Conservation (phyloP, 2,888 invertebrate genomes). For the Criorhina ranunculi region DNA sequence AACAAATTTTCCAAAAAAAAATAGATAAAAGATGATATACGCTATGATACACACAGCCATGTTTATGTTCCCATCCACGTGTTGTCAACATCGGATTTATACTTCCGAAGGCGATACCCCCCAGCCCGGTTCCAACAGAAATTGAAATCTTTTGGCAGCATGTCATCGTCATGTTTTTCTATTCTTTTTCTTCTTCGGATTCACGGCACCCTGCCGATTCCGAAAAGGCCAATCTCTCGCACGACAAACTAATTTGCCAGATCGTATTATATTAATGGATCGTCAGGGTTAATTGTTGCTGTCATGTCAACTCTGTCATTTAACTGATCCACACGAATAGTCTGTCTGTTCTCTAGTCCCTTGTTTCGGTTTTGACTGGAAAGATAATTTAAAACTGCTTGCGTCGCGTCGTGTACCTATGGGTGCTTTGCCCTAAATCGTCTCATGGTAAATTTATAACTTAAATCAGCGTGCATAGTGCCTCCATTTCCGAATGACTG, state of each 20-base stretch:
- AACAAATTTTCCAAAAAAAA: conserved; percentile 13
- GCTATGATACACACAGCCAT: conserved; percentile 2
- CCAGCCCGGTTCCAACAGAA: background rate
- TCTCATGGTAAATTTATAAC: conserved; percentile 47
- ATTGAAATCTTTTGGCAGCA: conserved; percentile 35
- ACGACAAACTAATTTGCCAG: conserved; percentile 67
- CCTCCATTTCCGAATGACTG: conserved; percentile 20
- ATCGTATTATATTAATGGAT: conserved; percentile 58
- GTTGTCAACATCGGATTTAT: conserved; percentile 41
- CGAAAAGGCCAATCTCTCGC: conserved; percentile 39
- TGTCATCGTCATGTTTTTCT: no score
- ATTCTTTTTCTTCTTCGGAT: conserved; percentile 9
- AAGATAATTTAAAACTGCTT: background rate
- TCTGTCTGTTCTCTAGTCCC: conserved; percentile 9
- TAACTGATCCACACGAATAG: conserved; percentile 19
- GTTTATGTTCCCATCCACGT: conserved; percentile 22
- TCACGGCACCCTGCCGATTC: background rate
- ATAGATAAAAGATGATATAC: conserved; percentile 40
- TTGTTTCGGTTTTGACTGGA: conserved; percentile 19
- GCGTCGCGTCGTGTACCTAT: background rate
- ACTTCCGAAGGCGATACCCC: background rate
- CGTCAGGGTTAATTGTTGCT: conserved; percentile 70
- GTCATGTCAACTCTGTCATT: conserved; percentile 53
- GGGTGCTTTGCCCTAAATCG: conserved; percentile 24
- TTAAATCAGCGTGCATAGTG: conserved; percentile 48